phyloP scores from a whole-genome alignment of 2,888 invertebrate species.

The Rhimphoctona megacephalus region DNA sequence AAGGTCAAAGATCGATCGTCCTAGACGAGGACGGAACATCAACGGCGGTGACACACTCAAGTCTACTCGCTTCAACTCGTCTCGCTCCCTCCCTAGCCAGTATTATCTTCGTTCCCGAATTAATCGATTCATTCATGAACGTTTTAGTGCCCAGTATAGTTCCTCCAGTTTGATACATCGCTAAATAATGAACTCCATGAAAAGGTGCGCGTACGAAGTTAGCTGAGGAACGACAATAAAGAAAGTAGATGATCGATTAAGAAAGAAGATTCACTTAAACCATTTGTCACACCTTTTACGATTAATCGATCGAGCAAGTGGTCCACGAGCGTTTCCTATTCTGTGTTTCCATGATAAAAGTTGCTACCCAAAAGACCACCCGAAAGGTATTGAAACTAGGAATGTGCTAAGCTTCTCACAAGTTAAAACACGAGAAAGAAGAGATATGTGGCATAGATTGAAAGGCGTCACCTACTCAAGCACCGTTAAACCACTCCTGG shows the following conservation, averaged over 20 bases:
- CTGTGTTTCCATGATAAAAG: not conserved
- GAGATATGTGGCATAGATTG: not conserved
- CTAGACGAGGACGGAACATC: slow-evolving; percentile 72
- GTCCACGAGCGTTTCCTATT: slow-evolving; percentile 2
- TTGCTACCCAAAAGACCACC: not conserved
- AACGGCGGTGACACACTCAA: slow-evolving; percentile 45
- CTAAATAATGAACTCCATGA: not conserved
- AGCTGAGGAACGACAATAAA: not conserved
- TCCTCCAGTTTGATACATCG: not conserved
- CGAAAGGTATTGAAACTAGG: not conserved
- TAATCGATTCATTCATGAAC: not conserved
- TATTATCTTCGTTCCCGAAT: not conserved
- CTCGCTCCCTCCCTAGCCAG: not conserved
- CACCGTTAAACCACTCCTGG: slow-evolving; percentile 4
- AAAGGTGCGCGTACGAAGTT: not conserved
- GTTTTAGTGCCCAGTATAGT: not conserved
- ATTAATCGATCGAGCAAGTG: slow-evolving; percentile 61
- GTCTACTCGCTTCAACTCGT: not conserved
- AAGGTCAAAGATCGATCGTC: slow-evolving; percentile 79
- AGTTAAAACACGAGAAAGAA: not conserved
- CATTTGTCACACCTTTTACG: not conserved
- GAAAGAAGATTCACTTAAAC: not conserved
- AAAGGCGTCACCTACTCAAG: slow-evolving; percentile 32
- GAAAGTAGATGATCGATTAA: not conserved
- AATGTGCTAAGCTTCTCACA: not conserved